phyloP scores from a whole-genome alignment of 2,888 invertebrate genomes.

The Adelphocoris suturalis region DNA sequence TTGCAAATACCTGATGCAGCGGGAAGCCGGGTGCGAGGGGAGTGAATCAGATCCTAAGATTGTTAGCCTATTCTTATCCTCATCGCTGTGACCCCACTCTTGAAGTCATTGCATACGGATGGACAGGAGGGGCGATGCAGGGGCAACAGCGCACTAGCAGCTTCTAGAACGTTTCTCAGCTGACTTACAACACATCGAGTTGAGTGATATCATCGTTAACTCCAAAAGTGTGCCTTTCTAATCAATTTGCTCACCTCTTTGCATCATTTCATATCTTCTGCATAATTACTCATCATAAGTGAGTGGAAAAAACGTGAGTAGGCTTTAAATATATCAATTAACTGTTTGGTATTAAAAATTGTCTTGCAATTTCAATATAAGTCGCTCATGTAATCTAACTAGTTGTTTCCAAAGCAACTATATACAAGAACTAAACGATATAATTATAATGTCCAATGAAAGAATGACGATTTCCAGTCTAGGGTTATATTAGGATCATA shows the following conservation, averaged over 20 bases:
- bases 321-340: too few species aligned
- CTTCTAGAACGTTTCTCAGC: conserved; percentile 40
- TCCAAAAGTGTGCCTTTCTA: background rate
- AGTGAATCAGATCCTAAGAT: conserved; percentile 5
- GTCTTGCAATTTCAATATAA: too few species aligned
- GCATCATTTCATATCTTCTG: too few species aligned
- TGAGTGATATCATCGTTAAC: background rate
- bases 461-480: too few species aligned
- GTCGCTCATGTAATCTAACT: too few species aligned
- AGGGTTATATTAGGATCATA: too few species aligned
- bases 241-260: background rate
- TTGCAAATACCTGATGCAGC: background rate
- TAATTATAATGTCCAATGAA: too few species aligned
- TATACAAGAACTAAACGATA: too few species aligned
- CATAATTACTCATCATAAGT: too few species aligned
- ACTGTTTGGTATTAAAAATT: too few species aligned
- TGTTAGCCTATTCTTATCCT: conserved; percentile 16
- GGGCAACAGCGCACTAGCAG: conserved; percentile 37
- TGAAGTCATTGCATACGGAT: background rate
- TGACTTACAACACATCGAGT: background rate
- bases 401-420: too few species aligned
- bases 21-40: background rate
- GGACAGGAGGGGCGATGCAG: background rate
- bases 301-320: too few species aligned
- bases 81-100: background rate